A percentile compares a stretch with the other conserved stretches of the same genome.
Conservation (phyloP, 2,113 vertebrate genomes). For the Chunga burmeisteri region DNA sequence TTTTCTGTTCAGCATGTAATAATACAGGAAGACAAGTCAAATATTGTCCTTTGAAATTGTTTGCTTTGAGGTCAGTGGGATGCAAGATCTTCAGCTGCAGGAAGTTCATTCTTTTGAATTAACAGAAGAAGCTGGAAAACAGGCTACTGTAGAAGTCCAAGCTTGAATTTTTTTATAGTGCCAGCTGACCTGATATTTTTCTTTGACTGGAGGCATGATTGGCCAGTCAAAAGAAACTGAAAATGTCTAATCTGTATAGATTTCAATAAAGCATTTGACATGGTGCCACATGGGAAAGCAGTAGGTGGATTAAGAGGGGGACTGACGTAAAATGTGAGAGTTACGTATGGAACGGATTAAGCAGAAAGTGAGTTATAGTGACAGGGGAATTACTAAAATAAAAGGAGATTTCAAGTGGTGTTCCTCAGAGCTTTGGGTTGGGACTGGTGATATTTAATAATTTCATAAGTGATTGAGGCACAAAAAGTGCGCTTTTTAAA, state of each 20-base stretch:
- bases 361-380: neutral
- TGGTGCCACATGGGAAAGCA: neutral
- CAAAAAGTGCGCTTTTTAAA: neutral
- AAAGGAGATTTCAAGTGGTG: neutral
- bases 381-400: neutral
- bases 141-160: neutral
- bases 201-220: neutral
- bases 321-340: neutral
- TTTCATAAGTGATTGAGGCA: neutral
- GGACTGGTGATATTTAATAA: neutral
- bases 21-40: neutral
- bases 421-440: neutral
- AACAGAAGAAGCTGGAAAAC: neutral
- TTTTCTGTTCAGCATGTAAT: neutral
- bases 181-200: neutral
- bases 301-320: neutral
- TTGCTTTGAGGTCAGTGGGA: neutral
- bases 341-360: neutral
- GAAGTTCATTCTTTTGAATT: neutral
- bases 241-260: neutral
- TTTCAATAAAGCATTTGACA: neutral
- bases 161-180: neutral
- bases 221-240: neutral
- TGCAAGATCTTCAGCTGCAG: neutral
- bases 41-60: neutral